phyloP scores from a whole-genome alignment of 1,140 invertebrate species.

The Meloidogyne chitwoodi region DNA sequence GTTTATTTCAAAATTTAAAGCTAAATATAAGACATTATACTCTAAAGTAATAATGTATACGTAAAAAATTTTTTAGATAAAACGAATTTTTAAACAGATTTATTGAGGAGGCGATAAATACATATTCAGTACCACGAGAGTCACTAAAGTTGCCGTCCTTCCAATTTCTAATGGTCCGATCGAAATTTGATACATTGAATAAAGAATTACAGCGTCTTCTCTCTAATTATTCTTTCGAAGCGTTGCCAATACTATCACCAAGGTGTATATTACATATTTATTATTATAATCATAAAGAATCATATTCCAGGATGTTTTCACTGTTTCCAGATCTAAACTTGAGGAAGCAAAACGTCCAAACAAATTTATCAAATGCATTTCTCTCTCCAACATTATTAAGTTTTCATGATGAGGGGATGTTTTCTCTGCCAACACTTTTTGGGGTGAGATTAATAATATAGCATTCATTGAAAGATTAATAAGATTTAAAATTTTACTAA shows the following conservation, averaged over 20 bases:
- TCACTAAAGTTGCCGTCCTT: not conserved
- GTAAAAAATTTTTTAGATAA: not conserved
- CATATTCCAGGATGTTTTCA: slow-evolving; percentile 2
- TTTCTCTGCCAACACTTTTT: slow-evolving; percentile 25
- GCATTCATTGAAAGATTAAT: no score
- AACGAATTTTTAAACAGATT: not conserved
- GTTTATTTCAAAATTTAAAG: not conserved
- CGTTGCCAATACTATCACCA: slow-evolving; percentile 25
- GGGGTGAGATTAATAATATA: slow-evolving; percentile 8
- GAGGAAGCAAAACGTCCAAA: not conserved
- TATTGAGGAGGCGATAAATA: not conserved
- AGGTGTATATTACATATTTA: no score
- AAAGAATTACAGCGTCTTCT: slow-evolving; percentile 18
- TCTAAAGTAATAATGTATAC: not conserved
- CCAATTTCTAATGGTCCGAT: not conserved
- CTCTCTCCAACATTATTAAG: slow-evolving; percentile 30
- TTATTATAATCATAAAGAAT: no score
- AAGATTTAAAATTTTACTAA: no score
- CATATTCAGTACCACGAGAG: no score
- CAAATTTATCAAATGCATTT: slow-evolving; percentile 7
- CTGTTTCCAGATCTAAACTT: slow-evolving; percentile 7
- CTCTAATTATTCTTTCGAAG: slow-evolving; percentile 9
- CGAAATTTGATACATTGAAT: slow-evolving; percentile 16
- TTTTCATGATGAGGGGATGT: slow-evolving; percentile 32
- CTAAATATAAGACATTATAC: not conserved